Percentiles rank a stretch among this genome's conserved stretches.
Evolutionary conservation across 2,888 invertebrate genomes (phyloP).

Genomic region (Anorthoa munda): DNA sequence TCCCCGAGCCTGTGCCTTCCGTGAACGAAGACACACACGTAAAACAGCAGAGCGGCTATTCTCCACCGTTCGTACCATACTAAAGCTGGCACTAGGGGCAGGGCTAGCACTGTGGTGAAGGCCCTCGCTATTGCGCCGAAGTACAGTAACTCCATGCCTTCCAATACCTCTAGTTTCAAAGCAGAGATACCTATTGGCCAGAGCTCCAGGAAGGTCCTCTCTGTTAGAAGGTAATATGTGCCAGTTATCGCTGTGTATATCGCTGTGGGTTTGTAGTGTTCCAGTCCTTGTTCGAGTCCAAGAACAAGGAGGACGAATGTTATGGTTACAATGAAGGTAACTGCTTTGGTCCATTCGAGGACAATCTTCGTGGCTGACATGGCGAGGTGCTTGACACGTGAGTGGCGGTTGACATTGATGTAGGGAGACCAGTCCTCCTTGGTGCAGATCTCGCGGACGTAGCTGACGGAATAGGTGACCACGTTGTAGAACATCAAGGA

Average conservation of each 20-base stretch:
- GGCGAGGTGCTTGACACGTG: conserved; percentile 94
- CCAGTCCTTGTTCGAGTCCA: conserved; percentile 94
- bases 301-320: conserved; percentile 94
- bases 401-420: conserved; percentile 93
- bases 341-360: conserved; percentile 95
- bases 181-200: conserved; percentile 91
- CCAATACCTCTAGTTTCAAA: conserved; percentile 92
- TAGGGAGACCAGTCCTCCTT: conserved; percentile 95
- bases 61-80: conserved; percentile 91
- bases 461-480: conserved; percentile 94
- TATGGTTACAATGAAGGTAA: conserved; percentile 94
- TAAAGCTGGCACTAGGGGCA: conserved; percentile 90
- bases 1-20: conserved; percentile 92
- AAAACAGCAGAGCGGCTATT: conserved; percentile 91
- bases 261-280: conserved; percentile 93
- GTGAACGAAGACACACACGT: conserved; percentile 92
- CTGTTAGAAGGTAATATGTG: conserved; percentile 93
- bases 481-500: conserved; percentile 96
- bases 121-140: conserved; percentile 92
- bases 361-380: conserved; percentile 96
- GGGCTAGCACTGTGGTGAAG: conserved; percentile 91
- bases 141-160: conserved; percentile 94
- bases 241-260: conserved; percentile 93
- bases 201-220: conserved; percentile 93
- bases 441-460: conserved; percentile 93